phyloP scores from a whole-genome alignment of 1,140 invertebrate genomes.

The Daktulosphaira vitifoliae region DNA sequence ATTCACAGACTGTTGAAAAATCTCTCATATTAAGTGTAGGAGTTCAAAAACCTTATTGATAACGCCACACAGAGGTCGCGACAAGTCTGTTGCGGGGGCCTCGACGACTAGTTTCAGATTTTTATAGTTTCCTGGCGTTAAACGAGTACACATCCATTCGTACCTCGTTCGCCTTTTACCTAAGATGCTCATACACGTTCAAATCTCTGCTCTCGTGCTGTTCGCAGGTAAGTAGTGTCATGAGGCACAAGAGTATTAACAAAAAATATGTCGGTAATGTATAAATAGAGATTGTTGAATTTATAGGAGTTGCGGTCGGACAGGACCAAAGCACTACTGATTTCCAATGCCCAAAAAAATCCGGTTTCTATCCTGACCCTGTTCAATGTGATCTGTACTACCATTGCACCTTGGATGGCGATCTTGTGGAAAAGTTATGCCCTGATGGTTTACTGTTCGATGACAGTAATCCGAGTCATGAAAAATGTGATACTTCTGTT shows the following conservation, averaged over 20 bases:
- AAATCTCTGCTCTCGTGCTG: conserved; percentile 9
- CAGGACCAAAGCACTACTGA: conserved; percentile 26
- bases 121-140: background rate
- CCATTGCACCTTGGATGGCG: conserved; percentile 56
- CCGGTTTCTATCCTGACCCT: conserved; percentile 65
- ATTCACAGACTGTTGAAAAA: conserved; percentile 1
- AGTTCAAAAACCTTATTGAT: conserved; percentile 30
- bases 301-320: background rate
- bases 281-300: background rate
- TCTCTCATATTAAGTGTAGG: background rate
- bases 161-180: conserved; percentile 20
- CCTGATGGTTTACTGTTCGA: conserved; percentile 74
- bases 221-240: conserved; percentile 1
- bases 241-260: too few species aligned
- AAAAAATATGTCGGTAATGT: background rate
- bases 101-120: conserved; percentile 1
- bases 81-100: conserved; percentile 11
- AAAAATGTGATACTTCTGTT: conserved; percentile 66
- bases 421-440: conserved; percentile 60
- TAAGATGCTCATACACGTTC: conserved; percentile 9
- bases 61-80: conserved; percentile 21
- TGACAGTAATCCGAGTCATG: conserved; percentile 62
- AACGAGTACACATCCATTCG: background rate
- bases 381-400: conserved; percentile 77
- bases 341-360: conserved; percentile 57